Evolutionary conservation across 2,888 invertebrate genomes (phyloP), one percentile per base, ranked within the genome.

Genomic region (Ceramica pisi): DNA sequence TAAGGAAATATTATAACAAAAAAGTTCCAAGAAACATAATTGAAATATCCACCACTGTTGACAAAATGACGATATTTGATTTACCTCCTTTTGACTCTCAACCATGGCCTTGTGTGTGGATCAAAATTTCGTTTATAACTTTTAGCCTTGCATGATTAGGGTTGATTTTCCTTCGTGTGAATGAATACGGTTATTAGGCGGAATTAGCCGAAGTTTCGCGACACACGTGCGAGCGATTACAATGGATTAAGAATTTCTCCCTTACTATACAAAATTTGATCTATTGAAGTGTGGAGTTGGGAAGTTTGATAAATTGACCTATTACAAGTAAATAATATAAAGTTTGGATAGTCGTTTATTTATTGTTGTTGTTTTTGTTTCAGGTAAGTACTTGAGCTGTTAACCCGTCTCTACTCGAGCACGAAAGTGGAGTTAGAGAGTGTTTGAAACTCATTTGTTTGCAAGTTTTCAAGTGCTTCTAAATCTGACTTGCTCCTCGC

Each of bases 161-260:
- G 89, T 82, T 72, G 78, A 79, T 73, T 86, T 86, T 86, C 69
- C 75, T 69, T 65, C 66, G 78, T 67, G 23, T 46, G 50, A 50
- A 59, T 80, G 71, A 82, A 70, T 79, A 76, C 74, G 70, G 85
- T 87, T 88, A 88, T 89, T 89, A 89, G 87, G 85, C 78, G 82
- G 88, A 90, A 90, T 92, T 90, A 91, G 87, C 80, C 80, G 75
- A 90, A 91, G 90, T 91, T 91, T 87, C 78, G 89, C 90, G 90
- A 88, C 90, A 92, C 93, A 92, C 93, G 92, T 93, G 92, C 89
- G 86, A 84, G 71, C 80, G 91, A 90, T 91, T 87, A 92, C 92
- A 92, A 92, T 91, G 88, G 90, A 89, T 90, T 85, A 87, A 81
- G 88, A 84, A 68, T 63, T 64, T 51, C 83, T 86, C 76, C 51